A percentile compares a stretch with the other conserved stretches of the same genome.
Conservation (phyloP, 2,113 vertebrate species). For the Pan paniscus region DNA sequence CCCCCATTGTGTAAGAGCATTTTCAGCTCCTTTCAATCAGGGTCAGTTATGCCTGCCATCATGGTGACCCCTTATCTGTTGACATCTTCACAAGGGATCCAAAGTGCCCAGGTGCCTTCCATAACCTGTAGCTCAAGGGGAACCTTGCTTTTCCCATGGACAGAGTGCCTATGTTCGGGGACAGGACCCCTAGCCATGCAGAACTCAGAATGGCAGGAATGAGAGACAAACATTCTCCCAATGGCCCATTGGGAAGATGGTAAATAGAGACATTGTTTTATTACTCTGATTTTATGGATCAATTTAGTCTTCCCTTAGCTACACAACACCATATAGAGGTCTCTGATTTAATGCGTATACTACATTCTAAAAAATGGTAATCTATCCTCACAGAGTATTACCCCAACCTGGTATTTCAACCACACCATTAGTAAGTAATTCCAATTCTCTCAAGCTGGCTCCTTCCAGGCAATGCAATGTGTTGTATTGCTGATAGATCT, state of each 20-base stretch:
- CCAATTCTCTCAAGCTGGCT: not conserved
- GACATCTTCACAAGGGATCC: not conserved
- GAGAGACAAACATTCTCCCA: not conserved
- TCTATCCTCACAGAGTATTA: not conserved
- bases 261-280: not conserved
- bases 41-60: not conserved
- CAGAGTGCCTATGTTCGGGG: not conserved
- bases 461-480: not conserved
- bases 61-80: not conserved
- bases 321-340: too few species aligned
- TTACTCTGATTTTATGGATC: too few species aligned
- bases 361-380: not conserved
- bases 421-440: not conserved
- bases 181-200: not conserved
- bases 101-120: not conserved
- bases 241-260: not conserved
- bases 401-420: not conserved
- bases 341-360: too few species aligned
- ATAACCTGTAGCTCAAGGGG: not conserved
- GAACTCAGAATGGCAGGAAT: not conserved
- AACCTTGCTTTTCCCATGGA: not conserved
- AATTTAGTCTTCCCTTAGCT: too few species aligned
- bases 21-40: not conserved
- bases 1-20: not conserved
- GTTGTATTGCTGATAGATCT: not conserved